phyloP scores from a whole-genome alignment of 2,113 vertebrate genomes.

The Tor tambroides region DNA sequence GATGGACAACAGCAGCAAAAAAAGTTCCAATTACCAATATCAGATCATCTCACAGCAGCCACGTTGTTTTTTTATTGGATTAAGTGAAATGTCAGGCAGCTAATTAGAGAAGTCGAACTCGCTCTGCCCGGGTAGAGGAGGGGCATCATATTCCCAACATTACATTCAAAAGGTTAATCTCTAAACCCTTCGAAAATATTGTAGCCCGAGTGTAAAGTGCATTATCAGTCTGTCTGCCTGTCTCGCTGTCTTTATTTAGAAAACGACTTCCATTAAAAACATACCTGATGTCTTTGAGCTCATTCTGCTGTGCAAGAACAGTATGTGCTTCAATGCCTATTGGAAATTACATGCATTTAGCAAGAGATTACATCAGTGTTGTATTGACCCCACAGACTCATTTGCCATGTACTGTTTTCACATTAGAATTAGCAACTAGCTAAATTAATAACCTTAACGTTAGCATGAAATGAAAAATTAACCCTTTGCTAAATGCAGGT shows the following conservation, averaged over 20 bases:
- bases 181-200: constrained; percentile 42
- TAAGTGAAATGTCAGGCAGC: constrained; percentile 59
- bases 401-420: background rate
- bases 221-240: constrained; percentile 29
- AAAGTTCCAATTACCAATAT: constrained; percentile 57
- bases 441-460: background rate
- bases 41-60: constrained; percentile 39
- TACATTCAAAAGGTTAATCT: constrained; percentile 56
- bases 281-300: background rate
- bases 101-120: constrained; percentile 57
- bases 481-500: background rate
- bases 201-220: constrained; percentile 34
- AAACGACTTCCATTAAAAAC: background rate
- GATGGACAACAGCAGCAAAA: constrained; percentile 45
- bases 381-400: background rate
- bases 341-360: background rate
- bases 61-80: constrained; percentile 53
- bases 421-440: background rate
- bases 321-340: background rate
- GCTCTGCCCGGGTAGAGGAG: constrained; percentile 38
- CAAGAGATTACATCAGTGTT: background rate
- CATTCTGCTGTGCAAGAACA: background rate
- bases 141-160: constrained; percentile 48
- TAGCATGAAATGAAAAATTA: background rate
- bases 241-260: background rate